Percentiles rank a stretch among this genome's conserved stretches.
These are phyloP conservation scores for Bergia puertoricense DNA, from an alignment of 92 coral and sea anemone genomes.

Conservation along the genomic window DNA sequence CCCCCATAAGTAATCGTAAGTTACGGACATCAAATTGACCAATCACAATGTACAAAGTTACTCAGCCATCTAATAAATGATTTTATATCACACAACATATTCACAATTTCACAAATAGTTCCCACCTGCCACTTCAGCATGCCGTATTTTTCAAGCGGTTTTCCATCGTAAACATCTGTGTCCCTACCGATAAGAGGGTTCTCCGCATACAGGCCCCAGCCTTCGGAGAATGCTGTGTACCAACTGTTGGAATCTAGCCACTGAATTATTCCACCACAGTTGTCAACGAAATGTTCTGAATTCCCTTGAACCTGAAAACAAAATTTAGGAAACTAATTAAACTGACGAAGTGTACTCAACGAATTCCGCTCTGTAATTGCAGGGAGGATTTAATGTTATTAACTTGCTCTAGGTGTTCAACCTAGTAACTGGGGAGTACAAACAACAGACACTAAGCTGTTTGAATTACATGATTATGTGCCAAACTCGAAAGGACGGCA, in stretches of 20 bases:
- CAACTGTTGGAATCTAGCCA: conserved; percentile 68
- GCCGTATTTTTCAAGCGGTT: conserved; percentile 85
- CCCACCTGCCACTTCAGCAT: conserved; percentile 93
- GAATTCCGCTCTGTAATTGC: background rate
- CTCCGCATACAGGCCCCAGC: conserved; percentile 95
- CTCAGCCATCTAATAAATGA: too few species aligned
- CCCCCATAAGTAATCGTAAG: too few species aligned
- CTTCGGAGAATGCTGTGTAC: conserved; percentile 82
- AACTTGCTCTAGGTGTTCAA: too few species aligned
- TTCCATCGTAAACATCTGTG: conserved; percentile 74
- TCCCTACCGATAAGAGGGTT: conserved; percentile 78
- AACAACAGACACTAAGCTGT: too few species aligned
- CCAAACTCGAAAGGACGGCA: too few species aligned
- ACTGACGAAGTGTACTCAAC: background rate
- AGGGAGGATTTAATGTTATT: too few species aligned
- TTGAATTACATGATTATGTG: too few species aligned
- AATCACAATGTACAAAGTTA: too few species aligned
- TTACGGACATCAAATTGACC: too few species aligned
- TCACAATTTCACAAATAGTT: background rate
- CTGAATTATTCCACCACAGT: conserved; percentile 76
- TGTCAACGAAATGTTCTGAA: conserved; percentile 78
- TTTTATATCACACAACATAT: too few species aligned
- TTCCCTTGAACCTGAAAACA: conserved; percentile 74
- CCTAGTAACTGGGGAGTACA: too few species aligned
- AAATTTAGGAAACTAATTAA: background rate